phyloP scores from a whole-genome alignment of 2,113 vertebrate genomes.

The Esox niger region DNA sequence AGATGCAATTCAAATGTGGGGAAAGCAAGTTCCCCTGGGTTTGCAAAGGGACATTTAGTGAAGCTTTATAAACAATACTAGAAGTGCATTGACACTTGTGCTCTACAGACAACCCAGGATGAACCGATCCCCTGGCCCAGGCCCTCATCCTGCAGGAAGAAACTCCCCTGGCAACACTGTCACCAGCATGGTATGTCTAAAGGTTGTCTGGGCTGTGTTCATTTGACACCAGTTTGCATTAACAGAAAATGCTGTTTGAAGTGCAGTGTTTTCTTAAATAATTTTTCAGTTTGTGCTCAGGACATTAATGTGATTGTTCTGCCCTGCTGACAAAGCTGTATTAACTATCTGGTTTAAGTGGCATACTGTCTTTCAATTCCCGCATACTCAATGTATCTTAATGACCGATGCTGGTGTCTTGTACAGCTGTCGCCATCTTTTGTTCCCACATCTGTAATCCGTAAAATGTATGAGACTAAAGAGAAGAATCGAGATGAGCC shows the following conservation, averaged over 20 bases:
- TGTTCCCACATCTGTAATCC: slow-evolving; percentile 96
- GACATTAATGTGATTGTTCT: background rate
- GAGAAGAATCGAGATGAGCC: slow-evolving; percentile 92
- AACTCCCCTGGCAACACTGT: slow-evolving; percentile 84
- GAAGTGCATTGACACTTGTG: slow-evolving; percentile 4
- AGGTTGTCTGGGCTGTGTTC: background rate
- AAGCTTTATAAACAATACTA: background rate
- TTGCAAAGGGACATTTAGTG: too few species aligned
- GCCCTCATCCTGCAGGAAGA: slow-evolving; percentile 77
- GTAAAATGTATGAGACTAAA: slow-evolving; percentile 98
- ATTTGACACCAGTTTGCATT: too few species aligned
- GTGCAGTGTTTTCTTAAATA: too few species aligned
- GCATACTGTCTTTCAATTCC: background rate
- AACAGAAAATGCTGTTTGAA: too few species aligned
- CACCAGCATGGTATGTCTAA: slow-evolving; percentile 89
- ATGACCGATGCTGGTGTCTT: background rate
- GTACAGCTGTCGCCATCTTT: slow-evolving; percentile 94
- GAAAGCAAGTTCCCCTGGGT: too few species aligned
- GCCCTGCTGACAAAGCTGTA: background rate
- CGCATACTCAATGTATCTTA: background rate
- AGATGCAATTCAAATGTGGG: too few species aligned
- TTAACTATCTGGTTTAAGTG: background rate
- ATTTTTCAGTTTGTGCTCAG: too few species aligned
- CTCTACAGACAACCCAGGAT: slow-evolving; percentile 78
- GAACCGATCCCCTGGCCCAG: slow-evolving; percentile 84